Conservation (phyloP, 2,113 vertebrate genomes). For the Chionomys nivalis region DNA sequence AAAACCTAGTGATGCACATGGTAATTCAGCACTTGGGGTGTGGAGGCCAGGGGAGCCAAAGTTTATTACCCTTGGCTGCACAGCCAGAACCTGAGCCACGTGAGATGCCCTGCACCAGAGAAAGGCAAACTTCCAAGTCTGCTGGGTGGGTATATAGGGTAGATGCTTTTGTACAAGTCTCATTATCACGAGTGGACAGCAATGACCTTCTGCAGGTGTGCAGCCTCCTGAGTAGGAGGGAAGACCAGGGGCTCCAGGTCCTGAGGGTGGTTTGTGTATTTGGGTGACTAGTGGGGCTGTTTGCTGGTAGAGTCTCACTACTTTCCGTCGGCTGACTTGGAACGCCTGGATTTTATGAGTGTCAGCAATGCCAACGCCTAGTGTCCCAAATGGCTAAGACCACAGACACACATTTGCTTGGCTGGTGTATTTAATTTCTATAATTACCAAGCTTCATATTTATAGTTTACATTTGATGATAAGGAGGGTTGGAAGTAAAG, state of each 20-base stretch:
- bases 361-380: not conserved
- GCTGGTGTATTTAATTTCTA: not conserved
- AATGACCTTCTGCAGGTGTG: not conserved
- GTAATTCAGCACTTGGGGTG: not conserved
- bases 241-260: not conserved
- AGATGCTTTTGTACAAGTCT: not conserved
- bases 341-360: not conserved
- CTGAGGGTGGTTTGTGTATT: not conserved
- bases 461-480: not conserved
- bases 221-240: not conserved
- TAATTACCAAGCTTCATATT: not conserved
- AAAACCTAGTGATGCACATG: not conserved
- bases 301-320: not conserved
- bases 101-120: not conserved
- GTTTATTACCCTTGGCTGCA: not conserved
- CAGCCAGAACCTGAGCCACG: not conserved
- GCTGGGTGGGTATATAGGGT: not conserved
- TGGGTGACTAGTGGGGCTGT: not conserved
- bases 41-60: too few relatives aligned
- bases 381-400: not conserved
- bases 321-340: not conserved
- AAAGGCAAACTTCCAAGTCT: not conserved
- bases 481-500: not conserved
- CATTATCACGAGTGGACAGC: not conserved
- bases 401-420: not conserved